Evolutionary conservation across 1,140 invertebrate genomes (phyloP), one percentile per base, ranked within the genome.

Genomic region (Helicoverpa armigera): DNA sequence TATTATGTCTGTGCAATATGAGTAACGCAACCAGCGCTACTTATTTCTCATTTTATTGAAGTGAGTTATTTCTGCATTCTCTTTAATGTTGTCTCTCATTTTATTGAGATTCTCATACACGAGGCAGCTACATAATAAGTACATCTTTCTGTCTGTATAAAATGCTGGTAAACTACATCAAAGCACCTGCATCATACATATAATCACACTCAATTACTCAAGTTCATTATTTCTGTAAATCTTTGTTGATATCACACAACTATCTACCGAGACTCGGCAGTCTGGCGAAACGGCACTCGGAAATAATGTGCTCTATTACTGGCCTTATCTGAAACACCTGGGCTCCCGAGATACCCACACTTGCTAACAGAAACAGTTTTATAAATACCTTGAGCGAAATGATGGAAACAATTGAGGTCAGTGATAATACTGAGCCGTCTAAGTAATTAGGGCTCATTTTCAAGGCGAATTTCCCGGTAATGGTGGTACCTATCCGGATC

Each of bases 281-380:
- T 61, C 56, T 74, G 16, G 65, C 70, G 60, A 74, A 80, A 80
- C 58, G 69, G 18, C 79, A 53, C 69, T 74, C 79, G 79, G 79
- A 80, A 74, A 80, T 80, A 63, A 80, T 48, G 51, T 74, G 51
- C 56, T 61, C 67, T 80, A 80, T 63, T 76, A 79, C 54, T 72
- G 53, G 16, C 78, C 35, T 80, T 73, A 73, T 80, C 65, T 63
- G 56, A 48, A 23, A 14, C 35, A 73, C 35, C 31, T 73, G 67
- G 51, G 65, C 58, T n/a, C 63, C 23, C 76, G 23, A 29, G 13
- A 3, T 23, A 35, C 70, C 16, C 70, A 35, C 3, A 7, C 35
- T 35, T 9, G 23, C 53, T 29, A 18, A 73, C 56, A 65, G 31
- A 54, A 78, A 69, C 61, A 23, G 51, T 63, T 56, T 54, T 56